Conservation (phyloP, 1,140 invertebrate genomes). For the Drosophila kepulauana region DNA sequence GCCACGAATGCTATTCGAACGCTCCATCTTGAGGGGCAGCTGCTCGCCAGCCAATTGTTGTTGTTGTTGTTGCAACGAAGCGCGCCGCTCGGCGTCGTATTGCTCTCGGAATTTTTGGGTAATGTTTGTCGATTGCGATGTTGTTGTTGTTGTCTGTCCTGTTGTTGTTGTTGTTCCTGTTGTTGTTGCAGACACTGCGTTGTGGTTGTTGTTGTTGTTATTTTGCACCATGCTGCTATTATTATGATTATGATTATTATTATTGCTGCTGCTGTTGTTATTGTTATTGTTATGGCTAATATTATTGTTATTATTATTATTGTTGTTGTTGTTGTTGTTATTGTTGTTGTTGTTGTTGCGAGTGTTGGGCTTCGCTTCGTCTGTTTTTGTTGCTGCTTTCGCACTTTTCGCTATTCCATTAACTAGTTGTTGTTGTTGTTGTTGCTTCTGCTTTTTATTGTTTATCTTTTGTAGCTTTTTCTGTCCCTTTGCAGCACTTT, state of each 20-base stretch:
- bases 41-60: slow-evolving; percentile 37
- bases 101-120: slow-evolving; percentile 61
- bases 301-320: slow-evolving; percentile 41
- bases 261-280: slow-evolving; percentile 40
- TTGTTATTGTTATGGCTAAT: slow-evolving; percentile 63
- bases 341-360: slow-evolving; percentile 40
- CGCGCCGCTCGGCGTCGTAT: slow-evolving; percentile 51
- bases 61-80: slow-evolving; percentile 1
- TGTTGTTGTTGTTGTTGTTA: slow-evolving; percentile 57
- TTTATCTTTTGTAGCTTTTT: slow-evolving; percentile 75
- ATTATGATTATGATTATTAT: slow-evolving; percentile 48
- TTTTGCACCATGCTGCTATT: slow-evolving; percentile 64
- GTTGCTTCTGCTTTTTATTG: slow-evolving; percentile 72
- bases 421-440: slow-evolving; percentile 51
- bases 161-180: slow-evolving; percentile 72
- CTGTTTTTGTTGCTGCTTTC: slow-evolving; percentile 38
- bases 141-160: slow-evolving; percentile 25
- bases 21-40: slow-evolving; percentile 75
- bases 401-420: slow-evolving; percentile 46
- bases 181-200: slow-evolving; percentile 43
- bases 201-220: slow-evolving; percentile 61
- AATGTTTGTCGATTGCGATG: slow-evolving; percentile 41
- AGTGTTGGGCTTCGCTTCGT: slow-evolving; percentile 33
- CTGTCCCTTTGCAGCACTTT: slow-evolving; percentile 71
- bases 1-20: slow-evolving; percentile 78